Percentiles rank a stretch among this genome's conserved stretches.
These are phyloP conservation scores for Corythoichthys intestinalis DNA, from an alignment of 2,113 vertebrate species.

Conservation along the genomic window DNA sequence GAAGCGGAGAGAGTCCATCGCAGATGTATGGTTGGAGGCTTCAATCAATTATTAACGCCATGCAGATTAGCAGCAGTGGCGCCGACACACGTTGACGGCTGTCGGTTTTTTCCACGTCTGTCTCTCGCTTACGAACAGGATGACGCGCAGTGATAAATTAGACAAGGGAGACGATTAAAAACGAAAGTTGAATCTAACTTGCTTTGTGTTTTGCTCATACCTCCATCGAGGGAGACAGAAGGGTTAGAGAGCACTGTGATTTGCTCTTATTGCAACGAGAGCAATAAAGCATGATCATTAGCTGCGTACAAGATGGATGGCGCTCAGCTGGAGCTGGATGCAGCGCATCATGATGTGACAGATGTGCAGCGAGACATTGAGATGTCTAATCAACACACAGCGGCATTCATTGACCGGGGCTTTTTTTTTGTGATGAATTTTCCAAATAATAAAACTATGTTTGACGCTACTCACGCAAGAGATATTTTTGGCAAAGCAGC, in stretches of 20 bases:
- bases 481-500: neutral
- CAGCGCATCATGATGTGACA: neutral
- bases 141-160: constrained; percentile 25
- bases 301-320: constrained; percentile 10
- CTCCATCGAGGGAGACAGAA: constrained; percentile 1
- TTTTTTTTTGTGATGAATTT: neutral
- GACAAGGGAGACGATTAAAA: neutral
- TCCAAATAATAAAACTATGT: neutral
- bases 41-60: constrained; percentile 76
- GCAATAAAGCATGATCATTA: constrained; percentile 11
- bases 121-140: constrained; percentile 1
- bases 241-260: constrained; percentile 14
- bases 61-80: constrained; percentile 70
- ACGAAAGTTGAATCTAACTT: constrained; percentile 37
- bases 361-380: neutral
- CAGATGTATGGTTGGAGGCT: constrained; percentile 56
- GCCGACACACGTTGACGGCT: constrained; percentile 65
- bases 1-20: constrained; percentile 50
- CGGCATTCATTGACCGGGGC: neutral
- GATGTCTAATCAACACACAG: neutral
- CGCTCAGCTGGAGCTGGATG: constrained; percentile 8
- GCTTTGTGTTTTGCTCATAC: constrained; percentile 38
- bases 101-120: constrained; percentile 42
- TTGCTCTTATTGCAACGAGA: constrained; percentile 2
- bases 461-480: neutral